Evolutionary conservation across 2,797 vertebrate genomes (phyloP).

Genomic region (Chloroceryle amazona): DNA sequence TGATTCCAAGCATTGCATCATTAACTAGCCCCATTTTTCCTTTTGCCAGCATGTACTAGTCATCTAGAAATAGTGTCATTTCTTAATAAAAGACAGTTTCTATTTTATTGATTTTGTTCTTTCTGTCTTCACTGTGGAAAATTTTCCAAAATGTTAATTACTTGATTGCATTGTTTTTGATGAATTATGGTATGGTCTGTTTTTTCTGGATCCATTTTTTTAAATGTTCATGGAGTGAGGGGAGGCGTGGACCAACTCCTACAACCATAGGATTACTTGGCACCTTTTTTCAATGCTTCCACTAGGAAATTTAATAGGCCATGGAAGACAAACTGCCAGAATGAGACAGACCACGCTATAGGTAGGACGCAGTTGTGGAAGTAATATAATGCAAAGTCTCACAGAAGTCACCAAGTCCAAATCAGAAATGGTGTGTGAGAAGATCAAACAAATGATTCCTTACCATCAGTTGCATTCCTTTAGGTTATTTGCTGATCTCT

Average conservation of each 20-base stretch:
- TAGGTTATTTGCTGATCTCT: background rate
- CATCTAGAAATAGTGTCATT: slow-evolving; percentile 31
- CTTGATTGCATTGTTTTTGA: background rate
- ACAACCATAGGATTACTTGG: background rate
- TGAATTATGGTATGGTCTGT: background rate
- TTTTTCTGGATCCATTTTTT: background rate
- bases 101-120: slow-evolving; percentile 3
- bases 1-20: slow-evolving; percentile 44
- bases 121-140: background rate
- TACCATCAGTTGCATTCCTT: background rate
- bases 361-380: background rate
- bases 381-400: background rate
- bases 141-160: background rate
- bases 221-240: background rate
- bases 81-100: slow-evolving; percentile 23
- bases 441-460: background rate
- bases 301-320: background rate
- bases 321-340: slow-evolving; percentile 9
- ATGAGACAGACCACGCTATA: background rate
- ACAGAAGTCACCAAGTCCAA: background rate
- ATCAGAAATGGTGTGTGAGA: background rate
- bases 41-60: slow-evolving; percentile 27
- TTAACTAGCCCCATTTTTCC: background rate
- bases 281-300: background rate
- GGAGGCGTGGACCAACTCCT: background rate